These are phyloP conservation scores for Panurus biarmicus DNA, from an alignment of 2,113 vertebrate genomes.

Conservation along the genomic window DNA sequence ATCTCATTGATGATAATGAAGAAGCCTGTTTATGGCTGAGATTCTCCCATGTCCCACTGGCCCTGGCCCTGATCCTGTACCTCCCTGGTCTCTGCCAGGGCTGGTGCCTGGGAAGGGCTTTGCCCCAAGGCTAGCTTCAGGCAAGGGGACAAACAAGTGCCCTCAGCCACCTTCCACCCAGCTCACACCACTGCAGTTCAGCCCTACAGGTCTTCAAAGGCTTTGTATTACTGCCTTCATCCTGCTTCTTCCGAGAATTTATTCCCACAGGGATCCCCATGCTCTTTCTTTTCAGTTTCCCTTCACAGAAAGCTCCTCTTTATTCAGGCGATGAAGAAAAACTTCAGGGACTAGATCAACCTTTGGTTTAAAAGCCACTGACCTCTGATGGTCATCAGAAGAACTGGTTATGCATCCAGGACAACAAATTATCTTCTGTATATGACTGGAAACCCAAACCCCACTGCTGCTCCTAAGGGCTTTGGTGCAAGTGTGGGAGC, in stretches of 20 bases:
- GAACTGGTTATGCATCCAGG: not conserved
- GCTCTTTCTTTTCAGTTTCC: not conserved
- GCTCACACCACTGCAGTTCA: not conserved
- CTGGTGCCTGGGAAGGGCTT: not conserved
- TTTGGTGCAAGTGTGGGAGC: not conserved
- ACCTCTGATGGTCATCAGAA: not conserved
- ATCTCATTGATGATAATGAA: not conserved
- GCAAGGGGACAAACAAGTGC: not conserved
- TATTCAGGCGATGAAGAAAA: not conserved
- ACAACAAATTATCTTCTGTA: not conserved
- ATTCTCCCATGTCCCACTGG: rapidly evolving
- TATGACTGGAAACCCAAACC: not conserved
- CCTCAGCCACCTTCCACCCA: not conserved
- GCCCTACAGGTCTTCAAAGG: not conserved
- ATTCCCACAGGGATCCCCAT: not conserved
- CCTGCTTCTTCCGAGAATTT: not conserved
- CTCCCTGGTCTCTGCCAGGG: rapidly evolving
- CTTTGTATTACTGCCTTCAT: not conserved
- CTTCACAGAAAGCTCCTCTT: not conserved
- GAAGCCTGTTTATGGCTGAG: not conserved
- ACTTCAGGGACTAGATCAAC: not conserved
- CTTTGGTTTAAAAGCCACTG: not conserved
- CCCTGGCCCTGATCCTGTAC: rapidly evolving
- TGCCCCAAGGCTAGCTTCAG: not conserved
- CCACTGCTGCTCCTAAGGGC: not conserved